Conservation (phyloP, 2,113 vertebrate genomes). For the Carlito syrichta region DNA sequence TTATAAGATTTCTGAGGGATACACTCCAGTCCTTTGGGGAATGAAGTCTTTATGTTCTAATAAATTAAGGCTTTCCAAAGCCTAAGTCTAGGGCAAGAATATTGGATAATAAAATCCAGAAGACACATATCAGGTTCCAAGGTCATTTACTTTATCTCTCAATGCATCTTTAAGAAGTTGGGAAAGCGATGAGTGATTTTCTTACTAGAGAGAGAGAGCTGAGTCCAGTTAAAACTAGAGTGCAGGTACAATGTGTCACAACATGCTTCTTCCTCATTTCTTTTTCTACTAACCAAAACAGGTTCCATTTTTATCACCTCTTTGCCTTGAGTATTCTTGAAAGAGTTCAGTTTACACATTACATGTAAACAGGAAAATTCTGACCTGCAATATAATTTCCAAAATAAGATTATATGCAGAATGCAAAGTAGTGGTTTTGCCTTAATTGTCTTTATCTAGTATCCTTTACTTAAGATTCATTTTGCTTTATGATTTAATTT, state of each 20-base stretch:
- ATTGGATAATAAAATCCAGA: conserved; percentile 18
- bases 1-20: not conserved
- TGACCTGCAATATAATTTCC: not conserved
- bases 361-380: not conserved
- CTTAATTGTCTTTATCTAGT: not conserved
- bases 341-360: not conserved
- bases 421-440: not conserved
- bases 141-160: not conserved
- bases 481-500: not conserved
- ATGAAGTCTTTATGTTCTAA: not conserved
- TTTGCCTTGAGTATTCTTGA: not conserved
- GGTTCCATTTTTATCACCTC: not conserved
- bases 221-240: not conserved
- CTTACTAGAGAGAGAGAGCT: not conserved
- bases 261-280: not conserved
- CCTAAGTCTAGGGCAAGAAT: not conserved
- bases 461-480: not conserved
- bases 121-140: not conserved
- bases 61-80: conserved; percentile 29
- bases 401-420: not conserved
- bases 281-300: not conserved
- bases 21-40: not conserved
- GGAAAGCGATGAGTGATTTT: not conserved
- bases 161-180: not conserved
- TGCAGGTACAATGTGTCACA: not conserved